Conservation (phyloP, 1,140 invertebrate species). For the Microplitis demolitor region DNA sequence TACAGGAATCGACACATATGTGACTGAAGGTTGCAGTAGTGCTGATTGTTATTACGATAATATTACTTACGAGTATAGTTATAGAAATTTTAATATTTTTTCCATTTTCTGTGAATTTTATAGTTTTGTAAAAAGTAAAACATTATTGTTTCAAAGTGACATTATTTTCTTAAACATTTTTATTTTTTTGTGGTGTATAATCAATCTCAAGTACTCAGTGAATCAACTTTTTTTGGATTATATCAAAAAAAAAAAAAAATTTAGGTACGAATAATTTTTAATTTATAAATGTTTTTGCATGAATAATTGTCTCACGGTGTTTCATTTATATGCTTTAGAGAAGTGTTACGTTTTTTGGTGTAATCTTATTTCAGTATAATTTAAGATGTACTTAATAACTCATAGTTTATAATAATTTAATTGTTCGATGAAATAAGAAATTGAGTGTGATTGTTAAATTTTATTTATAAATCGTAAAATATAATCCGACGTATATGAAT, state of each 20-base stretch:
- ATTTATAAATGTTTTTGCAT: neutral
- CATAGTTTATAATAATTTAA: neutral
- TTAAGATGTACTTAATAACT: neutral
- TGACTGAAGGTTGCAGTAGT: neutral
- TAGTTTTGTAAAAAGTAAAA: no score
- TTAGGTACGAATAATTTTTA: neutral
- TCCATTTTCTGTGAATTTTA: no score
- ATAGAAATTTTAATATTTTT: no score
- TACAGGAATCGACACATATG: neutral
- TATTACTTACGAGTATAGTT: no score
- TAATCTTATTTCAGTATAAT: neutral
- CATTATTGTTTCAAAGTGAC: no score
- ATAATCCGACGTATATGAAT: neutral
- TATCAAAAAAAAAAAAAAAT: no score
- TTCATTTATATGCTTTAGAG: neutral
- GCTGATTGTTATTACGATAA: neutral
- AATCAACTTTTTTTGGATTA: no score
- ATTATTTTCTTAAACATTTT: no score
- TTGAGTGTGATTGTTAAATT: no score
- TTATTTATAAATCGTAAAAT: no score
- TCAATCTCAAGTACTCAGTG: no score
- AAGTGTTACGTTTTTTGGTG: conserved; percentile 13
- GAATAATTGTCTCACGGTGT: neutral
- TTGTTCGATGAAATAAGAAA: neutral
- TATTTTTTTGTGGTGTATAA: no score